Base-by-base conservation (phyloP, 2,888 invertebrate genomes). In the Cephus pygmeus region DNA sequence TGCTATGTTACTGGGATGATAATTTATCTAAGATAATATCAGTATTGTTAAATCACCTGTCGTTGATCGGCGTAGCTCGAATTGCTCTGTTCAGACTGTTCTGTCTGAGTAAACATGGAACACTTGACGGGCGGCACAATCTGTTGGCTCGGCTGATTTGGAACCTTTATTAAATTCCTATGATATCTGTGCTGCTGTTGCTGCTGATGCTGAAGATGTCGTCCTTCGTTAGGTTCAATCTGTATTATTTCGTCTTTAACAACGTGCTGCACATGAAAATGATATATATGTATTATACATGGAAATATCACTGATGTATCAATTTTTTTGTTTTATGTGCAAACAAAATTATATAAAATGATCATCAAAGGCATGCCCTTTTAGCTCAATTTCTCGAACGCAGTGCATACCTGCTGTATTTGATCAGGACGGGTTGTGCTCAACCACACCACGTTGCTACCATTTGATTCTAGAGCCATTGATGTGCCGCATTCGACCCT, bases 81-180 rank as follows among this genome's bases (percentile, higher is more conserved):
- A 83, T 89, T 89, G 76, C 87, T 90, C 82, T 88, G 89, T 83
- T 90, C 90, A 35, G 87, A 87, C 82, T 89, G 89, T 83, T 90
- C 90, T 36, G 90, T 90, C 88, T 89, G 91, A 78, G 90, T 88
- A 83, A 90, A 90, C 91, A 91, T 91, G 86, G 90, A 90, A 89
- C 88, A 90, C 88, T 90, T 89, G 82, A 89, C 85, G 69, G 86
- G 87, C 83, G 85, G 85, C 82, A 88, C 86, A 34, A 87, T 85
- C 73, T 87, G 85, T 80, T 88, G 87, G 79, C 83, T 87, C 86
- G 89, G 86, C 79, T 81, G 81, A 84, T 86, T 71, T 34, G 81
- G 84, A 81, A 82, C 76, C 68, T 80, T 82, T 33, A 80, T 86
- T 75, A 86, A 75, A 80, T 82, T 80, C 69, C 83, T 81, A 69